phyloP scores from a whole-genome alignment of 2,797 vertebrate species.

The Otus scops region DNA sequence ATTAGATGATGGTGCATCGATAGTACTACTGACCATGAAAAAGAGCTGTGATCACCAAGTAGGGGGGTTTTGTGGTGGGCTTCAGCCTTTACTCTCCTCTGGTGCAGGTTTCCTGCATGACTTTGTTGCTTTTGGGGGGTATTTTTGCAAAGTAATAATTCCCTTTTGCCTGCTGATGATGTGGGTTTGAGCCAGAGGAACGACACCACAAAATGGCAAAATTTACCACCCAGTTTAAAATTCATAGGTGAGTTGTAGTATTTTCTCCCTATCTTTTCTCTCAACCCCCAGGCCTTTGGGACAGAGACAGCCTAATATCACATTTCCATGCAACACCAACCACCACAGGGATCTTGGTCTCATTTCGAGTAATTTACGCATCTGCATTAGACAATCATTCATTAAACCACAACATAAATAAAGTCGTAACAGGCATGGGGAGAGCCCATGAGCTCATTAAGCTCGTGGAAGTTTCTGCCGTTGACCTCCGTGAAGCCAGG shows the following conservation, averaged over 20 bases:
- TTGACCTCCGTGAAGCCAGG: neutral
- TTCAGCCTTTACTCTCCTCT: neutral
- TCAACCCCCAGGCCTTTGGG: rapidly evolving
- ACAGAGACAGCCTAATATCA: neutral
- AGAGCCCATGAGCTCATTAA: neutral
- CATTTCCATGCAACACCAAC: neutral
- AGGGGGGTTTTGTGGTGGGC: neutral
- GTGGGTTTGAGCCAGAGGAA: neutral
- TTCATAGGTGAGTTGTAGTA: rapidly evolving
- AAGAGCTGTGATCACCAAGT: neutral
- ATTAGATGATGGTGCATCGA: neutral
- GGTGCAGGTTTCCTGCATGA: rapidly evolving
- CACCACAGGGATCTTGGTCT: neutral
- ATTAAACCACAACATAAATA: neutral
- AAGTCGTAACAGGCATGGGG: neutral
- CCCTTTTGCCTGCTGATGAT: neutral
- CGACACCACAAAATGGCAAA: rapidly evolving
- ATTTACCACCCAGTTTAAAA: neutral
- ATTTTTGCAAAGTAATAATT: neutral
- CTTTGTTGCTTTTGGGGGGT: neutral
- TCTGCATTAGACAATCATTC: neutral
- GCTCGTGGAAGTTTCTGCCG: neutral
- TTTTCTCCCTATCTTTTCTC: neutral
- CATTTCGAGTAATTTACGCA: neutral
- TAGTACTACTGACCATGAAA: neutral